Base-by-base conservation (phyloP, 2,888 invertebrate species). In the Drosophila suboccidentalis region DNA sequence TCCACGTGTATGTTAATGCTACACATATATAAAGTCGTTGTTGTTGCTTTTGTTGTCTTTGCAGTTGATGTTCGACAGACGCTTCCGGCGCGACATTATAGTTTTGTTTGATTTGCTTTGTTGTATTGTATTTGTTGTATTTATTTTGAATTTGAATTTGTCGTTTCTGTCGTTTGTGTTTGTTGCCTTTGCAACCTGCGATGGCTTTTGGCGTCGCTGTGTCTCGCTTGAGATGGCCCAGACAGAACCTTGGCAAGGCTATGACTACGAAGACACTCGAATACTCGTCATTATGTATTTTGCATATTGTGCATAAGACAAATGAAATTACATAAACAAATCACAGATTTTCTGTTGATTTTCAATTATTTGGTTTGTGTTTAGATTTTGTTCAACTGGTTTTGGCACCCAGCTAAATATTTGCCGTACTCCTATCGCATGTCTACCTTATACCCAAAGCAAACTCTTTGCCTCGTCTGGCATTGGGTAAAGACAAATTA, bases 211-310 rank as follows among this genome's bases (percentile, higher is more conserved):
- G 59, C 87, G 82, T 75, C 82, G 68, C 54, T 60, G 59, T 77
- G 87, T 86, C 87, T 87, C 81, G 71, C 50, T 53, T 60, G 63
- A 36, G 57, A 41, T 50, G 34, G 74, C 46, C 74, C 67, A 81
- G 53, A 50, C 63, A 64, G 49, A 75, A 78, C 71, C 75, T 75
- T 79, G 63, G 64, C 58, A 53, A 74, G 51, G 51, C 51, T 55
- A 54, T 53, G 39, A 46, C 59, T 59, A 34, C 22, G 34, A 38
- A n/a, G 41, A 38, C n/a, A 10, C 10, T 32, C 13, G 15, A 13
- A 17, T 13, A 41, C 17, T 13, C 26, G 34, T 55, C 19, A 32
- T 26, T 26, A 38, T 51, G 32, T 50, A 26, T 49, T 72, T 68
- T 50, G 47, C 44, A 61, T 63, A 55, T 74, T 74, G 54, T 75